Evolutionary conservation across 2,888 invertebrate genomes (phyloP).

Genomic region (Parapristionchus giblindavisi): DNA sequence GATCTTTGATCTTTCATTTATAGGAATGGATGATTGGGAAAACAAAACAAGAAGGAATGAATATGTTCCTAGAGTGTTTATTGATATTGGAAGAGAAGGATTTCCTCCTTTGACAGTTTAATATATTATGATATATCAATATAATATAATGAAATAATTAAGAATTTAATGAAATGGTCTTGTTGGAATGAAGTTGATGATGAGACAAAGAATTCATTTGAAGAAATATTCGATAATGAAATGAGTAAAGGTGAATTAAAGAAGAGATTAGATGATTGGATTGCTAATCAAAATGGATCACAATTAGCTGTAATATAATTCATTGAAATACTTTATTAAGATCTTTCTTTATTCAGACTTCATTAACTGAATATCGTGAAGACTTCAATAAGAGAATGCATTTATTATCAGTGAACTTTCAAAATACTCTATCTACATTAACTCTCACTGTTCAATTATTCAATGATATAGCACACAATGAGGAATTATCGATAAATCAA

Average conservation of each 20-base stretch:
- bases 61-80: conserved; percentile 23
- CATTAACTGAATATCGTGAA: neutral
- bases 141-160: neutral
- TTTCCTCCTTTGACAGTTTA: conserved; percentile 20
- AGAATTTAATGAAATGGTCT: conserved; percentile 32
- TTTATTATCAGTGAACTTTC: conserved; percentile 19
- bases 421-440: conserved; percentile 9
- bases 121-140: neutral
- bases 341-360: neutral
- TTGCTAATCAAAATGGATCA: neutral
- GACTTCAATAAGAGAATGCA: conserved; percentile 21
- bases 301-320: conserved; percentile 7
- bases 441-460: neutral
- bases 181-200: conserved; percentile 32
- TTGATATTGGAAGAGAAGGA: conserved; percentile 29
- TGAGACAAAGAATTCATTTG: conserved; percentile 1
- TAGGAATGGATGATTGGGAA: neutral
- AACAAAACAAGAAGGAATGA: neutral
- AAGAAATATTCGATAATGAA: conserved; percentile 21
- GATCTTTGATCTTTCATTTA: neutral
- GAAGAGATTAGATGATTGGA: conserved; percentile 16
- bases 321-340: neutral
- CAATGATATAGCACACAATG: conserved; percentile 28
- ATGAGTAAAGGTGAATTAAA: conserved; percentile 16
- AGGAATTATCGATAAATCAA: conserved; percentile 19